Evolutionary conservation across 2,888 invertebrate genomes (phyloP).

Genomic region (Halictus quadricinctus): DNA sequence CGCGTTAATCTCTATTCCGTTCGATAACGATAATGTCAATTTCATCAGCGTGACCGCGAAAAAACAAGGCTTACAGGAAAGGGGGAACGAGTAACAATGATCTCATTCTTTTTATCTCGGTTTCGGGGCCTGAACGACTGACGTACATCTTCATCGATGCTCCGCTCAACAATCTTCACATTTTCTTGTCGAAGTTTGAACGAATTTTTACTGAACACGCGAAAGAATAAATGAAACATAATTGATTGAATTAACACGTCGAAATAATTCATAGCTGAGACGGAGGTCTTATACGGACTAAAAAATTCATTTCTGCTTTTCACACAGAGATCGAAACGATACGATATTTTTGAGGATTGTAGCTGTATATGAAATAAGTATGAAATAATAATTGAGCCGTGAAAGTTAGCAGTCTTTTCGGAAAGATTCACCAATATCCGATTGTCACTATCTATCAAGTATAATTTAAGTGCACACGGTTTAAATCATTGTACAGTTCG

Average conservation of each 20-base stretch:
- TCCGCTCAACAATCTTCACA: not conserved
- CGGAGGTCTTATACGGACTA: too few relatives aligned
- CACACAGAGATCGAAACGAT: too few relatives aligned
- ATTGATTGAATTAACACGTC: not conserved
- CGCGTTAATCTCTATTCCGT: slow-evolving; percentile 41
- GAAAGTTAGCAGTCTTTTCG: too few relatives aligned
- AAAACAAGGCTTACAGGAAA: slow-evolving; percentile 31
- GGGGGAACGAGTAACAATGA: slow-evolving; percentile 38
- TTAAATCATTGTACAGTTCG: not conserved
- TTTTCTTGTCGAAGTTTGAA: not conserved
- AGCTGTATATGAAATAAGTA: not conserved
- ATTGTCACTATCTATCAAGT: too few relatives aligned
- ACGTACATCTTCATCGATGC: not conserved
- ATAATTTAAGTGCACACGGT: not conserved
- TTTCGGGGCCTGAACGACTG: not conserved
- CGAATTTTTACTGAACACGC: too few relatives aligned
- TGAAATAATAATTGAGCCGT: not conserved
- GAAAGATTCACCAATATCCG: too few relatives aligned
- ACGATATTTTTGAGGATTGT: too few relatives aligned
- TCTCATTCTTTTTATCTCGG: slow-evolving; percentile 61
- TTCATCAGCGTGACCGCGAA: slow-evolving; percentile 40
- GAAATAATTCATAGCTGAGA: too few relatives aligned
- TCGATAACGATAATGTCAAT: slow-evolving; percentile 59
- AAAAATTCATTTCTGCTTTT: too few relatives aligned
- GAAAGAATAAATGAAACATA: too few relatives aligned